phyloP scores from a whole-genome alignment of 2,113 vertebrate genomes.

The Phycodurus eques region DNA sequence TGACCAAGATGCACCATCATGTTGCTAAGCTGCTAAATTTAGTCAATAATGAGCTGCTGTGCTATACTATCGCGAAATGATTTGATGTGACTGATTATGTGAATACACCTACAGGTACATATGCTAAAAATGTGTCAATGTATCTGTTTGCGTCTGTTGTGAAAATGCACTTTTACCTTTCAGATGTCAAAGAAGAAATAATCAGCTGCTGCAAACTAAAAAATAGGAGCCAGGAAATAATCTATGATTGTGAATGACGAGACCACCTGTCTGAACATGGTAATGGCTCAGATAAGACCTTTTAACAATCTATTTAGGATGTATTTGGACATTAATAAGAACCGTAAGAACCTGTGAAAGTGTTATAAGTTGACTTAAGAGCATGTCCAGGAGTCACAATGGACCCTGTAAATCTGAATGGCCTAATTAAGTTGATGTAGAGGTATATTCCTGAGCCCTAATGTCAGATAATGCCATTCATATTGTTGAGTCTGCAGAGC shows the following conservation, averaged over 20 bases:
- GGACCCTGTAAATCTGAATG: neutral
- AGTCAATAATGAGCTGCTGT: constrained; percentile 52
- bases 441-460: neutral
- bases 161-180: constrained; percentile 10
- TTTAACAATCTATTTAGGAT: constrained; percentile 16
- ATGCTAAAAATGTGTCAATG: neutral
- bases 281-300: constrained; percentile 23
- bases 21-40: constrained; percentile 55
- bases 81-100: neutral
- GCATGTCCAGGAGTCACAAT: neutral
- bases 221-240: constrained; percentile 27
- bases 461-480: constrained; percentile 5
- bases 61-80: neutral
- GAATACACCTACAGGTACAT: neutral
- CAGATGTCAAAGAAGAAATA: constrained; percentile 20
- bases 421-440: constrained; percentile 4
- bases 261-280: constrained; percentile 27
- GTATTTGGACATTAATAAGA: neutral
- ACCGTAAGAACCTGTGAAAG: constrained; percentile 9
- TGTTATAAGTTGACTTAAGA: constrained; percentile 6
- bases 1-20: constrained; percentile 59
- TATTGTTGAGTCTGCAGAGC: constrained; percentile 5
- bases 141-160: neutral
- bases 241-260: constrained; percentile 23
- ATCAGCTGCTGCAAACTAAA: neutral